These are phyloP conservation scores for Octodon degus DNA, from an alignment of 2,113 vertebrate genomes.

Conservation along the genomic window DNA sequence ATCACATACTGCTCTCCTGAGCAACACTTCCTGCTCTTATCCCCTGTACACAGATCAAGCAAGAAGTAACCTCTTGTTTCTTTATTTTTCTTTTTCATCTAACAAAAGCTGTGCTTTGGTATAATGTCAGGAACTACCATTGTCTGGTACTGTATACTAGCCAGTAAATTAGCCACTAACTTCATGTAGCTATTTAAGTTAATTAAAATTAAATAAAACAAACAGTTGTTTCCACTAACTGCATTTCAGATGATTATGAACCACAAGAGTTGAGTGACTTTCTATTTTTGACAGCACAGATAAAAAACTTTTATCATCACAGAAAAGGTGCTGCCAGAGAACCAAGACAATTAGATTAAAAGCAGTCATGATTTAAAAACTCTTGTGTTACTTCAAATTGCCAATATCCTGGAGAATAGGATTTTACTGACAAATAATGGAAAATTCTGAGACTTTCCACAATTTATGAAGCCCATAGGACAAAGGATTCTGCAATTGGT, in stretches of 20 bases:
- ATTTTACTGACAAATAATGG: conserved; percentile 23
- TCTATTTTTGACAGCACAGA: background rate
- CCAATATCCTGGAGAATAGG: background rate
- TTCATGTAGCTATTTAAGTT: background rate
- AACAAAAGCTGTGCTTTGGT: background rate
- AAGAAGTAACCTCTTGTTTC: background rate
- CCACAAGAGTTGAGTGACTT: background rate
- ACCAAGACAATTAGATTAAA: background rate
- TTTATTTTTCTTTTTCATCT: background rate
- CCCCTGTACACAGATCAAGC: background rate
- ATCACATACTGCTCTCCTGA: background rate
- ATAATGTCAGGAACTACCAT: background rate
- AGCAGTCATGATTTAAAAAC: background rate
- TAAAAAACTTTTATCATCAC: background rate
- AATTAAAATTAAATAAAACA: background rate
- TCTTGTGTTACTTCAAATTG: conserved; percentile 26
- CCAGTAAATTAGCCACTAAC: background rate
- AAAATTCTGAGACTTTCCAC: conserved; percentile 48
- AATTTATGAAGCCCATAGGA: background rate
- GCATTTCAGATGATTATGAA: background rate
- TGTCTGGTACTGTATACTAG: conserved; percentile 4
- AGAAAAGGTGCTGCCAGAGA: background rate
- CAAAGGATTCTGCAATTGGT: conserved; percentile 10
- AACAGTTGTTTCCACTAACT: background rate
- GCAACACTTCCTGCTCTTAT: background rate